Conservation (phyloP, 2,888 invertebrate species). For the Diaperis boleti region DNA sequence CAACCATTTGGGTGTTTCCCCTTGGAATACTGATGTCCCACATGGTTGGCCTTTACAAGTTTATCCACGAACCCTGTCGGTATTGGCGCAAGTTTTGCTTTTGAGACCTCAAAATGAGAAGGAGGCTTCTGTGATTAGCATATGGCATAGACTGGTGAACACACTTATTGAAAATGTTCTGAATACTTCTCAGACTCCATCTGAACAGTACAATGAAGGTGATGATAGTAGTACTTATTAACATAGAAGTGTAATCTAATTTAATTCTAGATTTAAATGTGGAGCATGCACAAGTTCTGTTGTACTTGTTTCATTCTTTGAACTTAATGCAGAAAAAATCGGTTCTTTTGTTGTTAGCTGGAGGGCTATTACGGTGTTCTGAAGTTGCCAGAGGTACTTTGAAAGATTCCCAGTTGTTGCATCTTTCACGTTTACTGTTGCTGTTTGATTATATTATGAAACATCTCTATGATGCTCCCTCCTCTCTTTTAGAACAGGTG, state of each 20-base stretch:
- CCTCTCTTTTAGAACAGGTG: conserved; percentile 85
- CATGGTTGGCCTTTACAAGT: conserved; percentile 84
- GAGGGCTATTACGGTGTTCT: conserved; percentile 77
- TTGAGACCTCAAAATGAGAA: conserved; percentile 86
- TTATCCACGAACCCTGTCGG: conserved; percentile 81
- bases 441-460: conserved; percentile 95
- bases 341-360: conserved; percentile 85
- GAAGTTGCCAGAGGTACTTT: conserved; percentile 73
- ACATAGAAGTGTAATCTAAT: too few species aligned
- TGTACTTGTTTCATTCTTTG: conserved; percentile 94
- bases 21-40: conserved; percentile 74
- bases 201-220: conserved; percentile 83
- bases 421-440: conserved; percentile 85
- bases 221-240: too few species aligned
- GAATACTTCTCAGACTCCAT: conserved; percentile 70
- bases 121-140: conserved; percentile 89
- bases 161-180: conserved; percentile 89
- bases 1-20: conserved; percentile 80
- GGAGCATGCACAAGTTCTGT: conserved; percentile 92
- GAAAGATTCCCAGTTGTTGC: conserved; percentile 80
- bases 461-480: conserved; percentile 94
- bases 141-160: conserved; percentile 92
- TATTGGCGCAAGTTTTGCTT: conserved; percentile 86
- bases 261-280: conserved; percentile 88
- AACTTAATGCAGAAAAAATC: conserved; percentile 98